These are phyloP conservation scores for Tetranychus cinnabarinus DNA, from an alignment of 1,140 invertebrate species.

Conservation along the genomic window DNA sequence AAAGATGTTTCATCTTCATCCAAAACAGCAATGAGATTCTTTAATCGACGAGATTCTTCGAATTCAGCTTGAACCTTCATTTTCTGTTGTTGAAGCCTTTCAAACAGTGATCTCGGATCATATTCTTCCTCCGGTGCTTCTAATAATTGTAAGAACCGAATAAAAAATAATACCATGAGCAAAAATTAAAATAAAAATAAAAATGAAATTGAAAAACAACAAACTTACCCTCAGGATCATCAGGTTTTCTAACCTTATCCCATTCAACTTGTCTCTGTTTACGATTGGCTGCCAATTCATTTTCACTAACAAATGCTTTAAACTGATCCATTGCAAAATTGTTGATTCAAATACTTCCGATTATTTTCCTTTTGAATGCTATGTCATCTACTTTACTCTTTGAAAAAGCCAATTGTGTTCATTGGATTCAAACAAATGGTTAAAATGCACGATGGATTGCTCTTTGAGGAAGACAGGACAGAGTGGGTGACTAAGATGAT, in stretches of 20 bases:
- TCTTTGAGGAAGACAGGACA: too few relatives aligned
- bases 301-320: slow-evolving; percentile 45
- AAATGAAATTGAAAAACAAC: background rate
- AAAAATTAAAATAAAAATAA: slow-evolving; percentile 5
- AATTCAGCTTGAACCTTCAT: slow-evolving; percentile 69
- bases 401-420: too few relatives aligned
- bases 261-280: slow-evolving; percentile 67
- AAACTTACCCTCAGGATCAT: slow-evolving; percentile 54
- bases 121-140: slow-evolving; percentile 55
- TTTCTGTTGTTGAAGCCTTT: slow-evolving; percentile 71
- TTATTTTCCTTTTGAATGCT: too few relatives aligned
- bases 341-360: too few relatives aligned
- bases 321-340: background rate
- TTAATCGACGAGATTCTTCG: slow-evolving; percentile 78
- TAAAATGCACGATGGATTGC: too few relatives aligned
- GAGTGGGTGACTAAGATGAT: too few relatives aligned
- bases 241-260: slow-evolving; percentile 65
- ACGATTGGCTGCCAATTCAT: slow-evolving; percentile 51
- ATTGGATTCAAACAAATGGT: too few relatives aligned
- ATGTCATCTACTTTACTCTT: too few relatives aligned
- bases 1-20: slow-evolving; percentile 89
- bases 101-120: slow-evolving; percentile 59
- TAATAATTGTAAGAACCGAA: slow-evolving; percentile 20
- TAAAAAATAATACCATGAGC: slow-evolving; percentile 1
- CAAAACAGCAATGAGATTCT: slow-evolving; percentile 78